Percentiles rank a stretch among this genome's conserved stretches.
phyloP scores from a whole-genome alignment of 2,113 vertebrate species.

The Puffinus mauretanicus region DNA sequence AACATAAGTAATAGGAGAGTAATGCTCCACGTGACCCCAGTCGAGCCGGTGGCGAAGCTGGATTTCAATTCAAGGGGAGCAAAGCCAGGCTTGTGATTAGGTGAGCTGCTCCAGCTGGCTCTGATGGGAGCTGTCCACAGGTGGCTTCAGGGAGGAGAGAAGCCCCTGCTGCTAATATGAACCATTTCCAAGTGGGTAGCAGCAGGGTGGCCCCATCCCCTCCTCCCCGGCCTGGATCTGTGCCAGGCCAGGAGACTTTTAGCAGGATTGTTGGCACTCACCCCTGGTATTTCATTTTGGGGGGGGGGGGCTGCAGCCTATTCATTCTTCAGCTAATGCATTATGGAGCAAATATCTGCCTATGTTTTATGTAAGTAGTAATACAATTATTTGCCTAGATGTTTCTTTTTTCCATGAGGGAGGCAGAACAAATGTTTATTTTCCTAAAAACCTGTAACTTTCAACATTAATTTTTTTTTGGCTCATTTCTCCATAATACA shows the following conservation, averaged over 20 bases:
- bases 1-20: fast-evolving
- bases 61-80: neutral
- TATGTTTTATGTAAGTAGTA: neutral
- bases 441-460: neutral
- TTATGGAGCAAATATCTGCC: neutral
- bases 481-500: neutral
- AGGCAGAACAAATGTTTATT: neutral
- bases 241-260: neutral
- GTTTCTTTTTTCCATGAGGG: neutral
- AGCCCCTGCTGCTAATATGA: neutral
- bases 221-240: neutral
- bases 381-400: neutral
- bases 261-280: neutral
- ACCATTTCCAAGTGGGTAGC: neutral
- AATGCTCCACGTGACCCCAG: fast-evolving
- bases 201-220: neutral
- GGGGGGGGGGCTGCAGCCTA: fast-evolving
- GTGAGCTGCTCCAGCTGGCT: neutral
- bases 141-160: neutral
- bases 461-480: neutral
- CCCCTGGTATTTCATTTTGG: neutral
- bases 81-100: neutral
- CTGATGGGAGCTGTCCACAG: neutral
- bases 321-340: neutral
- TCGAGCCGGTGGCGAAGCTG: neutral